Evolutionary conservation across 2,113 vertebrate genomes (phyloP), one percentile per base, ranked within the genome.

Genomic region (Brachyistius frenatus): DNA sequence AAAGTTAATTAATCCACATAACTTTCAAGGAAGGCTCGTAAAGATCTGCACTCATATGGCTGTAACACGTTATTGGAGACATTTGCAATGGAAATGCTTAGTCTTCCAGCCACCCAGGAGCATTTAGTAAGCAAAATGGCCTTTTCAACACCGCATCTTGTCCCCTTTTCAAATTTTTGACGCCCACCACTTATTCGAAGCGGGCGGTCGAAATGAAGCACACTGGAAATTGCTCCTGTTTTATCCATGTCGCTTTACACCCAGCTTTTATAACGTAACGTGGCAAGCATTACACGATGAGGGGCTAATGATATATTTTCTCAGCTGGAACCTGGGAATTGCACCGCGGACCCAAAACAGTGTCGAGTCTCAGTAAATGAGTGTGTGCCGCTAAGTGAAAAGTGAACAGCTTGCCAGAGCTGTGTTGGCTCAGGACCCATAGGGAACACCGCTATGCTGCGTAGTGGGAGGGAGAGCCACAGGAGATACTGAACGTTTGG

Each of bases 251-350:
- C 79, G 78, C 88, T 90, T 94, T 89, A 94, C 89, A 90, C 91
- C 84, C 83, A 82, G 87, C 86, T 92, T 92, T 93, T 91, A 93
- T 94, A 94, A 92, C 87, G 84, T 91, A 94, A 93, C 87, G 90
- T 93, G 94, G 93, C 95, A 94, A 92, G 84, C 92, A 93, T 95
- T 94, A 94, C 91, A 93, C 81, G 83, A 89, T 86, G 85, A 93
- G 90, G 83, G 86, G 90, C 90, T 94, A 95, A 94, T 94, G 88
- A 94, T 95, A 94, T 94, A 95, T 95, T 95, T 95, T 93, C 90
- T 94, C 92, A 95, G 94, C 93, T 95, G 94, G 88, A 93, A 89
- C 79, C 82, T 87, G 88, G 86, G 86, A 91, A 92, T 89, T 86
- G 81, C 73, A 85, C 89, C 86, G 88, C 80, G 76, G 85, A 86